Base-by-base conservation (phyloP, 2,113 vertebrate species). In the Embiotoca jacksoni region DNA sequence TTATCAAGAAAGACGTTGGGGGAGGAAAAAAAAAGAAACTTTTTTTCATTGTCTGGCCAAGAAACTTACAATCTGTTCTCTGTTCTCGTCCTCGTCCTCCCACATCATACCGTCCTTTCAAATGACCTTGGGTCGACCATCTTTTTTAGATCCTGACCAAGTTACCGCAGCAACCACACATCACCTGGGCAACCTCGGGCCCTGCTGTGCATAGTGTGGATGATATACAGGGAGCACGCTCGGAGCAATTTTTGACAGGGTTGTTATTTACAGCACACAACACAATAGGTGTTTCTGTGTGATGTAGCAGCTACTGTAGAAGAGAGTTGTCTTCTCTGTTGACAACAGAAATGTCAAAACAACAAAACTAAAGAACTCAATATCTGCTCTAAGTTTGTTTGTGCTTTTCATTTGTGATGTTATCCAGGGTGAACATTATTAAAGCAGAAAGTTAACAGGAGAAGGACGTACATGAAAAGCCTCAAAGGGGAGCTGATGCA, bases 81-180 rank as follows among this genome's bases (percentile, higher is more conserved):
- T 72, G 33, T 64, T 78, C 52, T 71, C 49, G 14, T 67, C 47
- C 33, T 63, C 30, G 7, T 54, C 60, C 53, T 78, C 79, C 65
- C 50, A 41, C 61, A 7, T 15, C 50, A 15, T 36, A 30, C 14
- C n/a, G 1, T 66, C 57, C 59, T 72, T 69, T 70, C 14, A 0
- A n/a, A 0, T 80, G 74, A 83, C 72, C 72, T 83, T 30, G 35
- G 52, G 46, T 75, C 11, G 3, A n/a, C 59, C n/a, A 6, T 65
- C 52, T 73, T 35, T 53, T 75, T 72, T 10, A 63, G 46, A 75
- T 68, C 16, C 37, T 37, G 60, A 68, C 69, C 3, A 23, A 65
- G 84, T 87, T 80, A 53, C 75, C 82, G 7, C 59, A 75, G 82
- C 84, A 88, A 85, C 86, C 54, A 65, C 65, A 13, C 64, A 73